These are phyloP conservation scores for Glossophaga mutica DNA, from an alignment of 2,797 vertebrate genomes.

Conservation along the genomic window DNA sequence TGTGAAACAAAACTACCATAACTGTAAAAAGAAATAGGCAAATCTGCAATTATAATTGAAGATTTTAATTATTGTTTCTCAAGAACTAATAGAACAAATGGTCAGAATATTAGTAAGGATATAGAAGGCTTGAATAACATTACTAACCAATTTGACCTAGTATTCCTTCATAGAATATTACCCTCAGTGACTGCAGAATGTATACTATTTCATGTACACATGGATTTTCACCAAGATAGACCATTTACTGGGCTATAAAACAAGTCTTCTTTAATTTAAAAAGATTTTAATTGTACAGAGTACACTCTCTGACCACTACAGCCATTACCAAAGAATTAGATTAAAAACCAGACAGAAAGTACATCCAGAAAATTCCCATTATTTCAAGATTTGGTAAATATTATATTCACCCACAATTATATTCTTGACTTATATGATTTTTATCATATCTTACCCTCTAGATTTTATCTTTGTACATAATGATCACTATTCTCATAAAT, in stretches of 20 bases:
- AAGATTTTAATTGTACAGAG: not conserved
- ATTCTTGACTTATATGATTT: not conserved
- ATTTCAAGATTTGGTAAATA: not conserved
- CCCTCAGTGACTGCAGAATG: not conserved
- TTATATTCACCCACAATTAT: not conserved
- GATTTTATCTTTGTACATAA: not conserved
- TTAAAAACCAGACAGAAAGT: constrained; percentile 11
- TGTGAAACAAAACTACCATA: not conserved
- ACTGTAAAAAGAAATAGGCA: not conserved
- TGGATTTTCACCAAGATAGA: not conserved
- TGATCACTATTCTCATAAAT: not conserved
- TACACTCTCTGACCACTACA: not conserved
- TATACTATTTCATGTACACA: not conserved
- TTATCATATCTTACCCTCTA: not conserved
- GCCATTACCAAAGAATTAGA: not conserved
- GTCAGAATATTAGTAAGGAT: not conserved
- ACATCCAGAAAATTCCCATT: not conserved
- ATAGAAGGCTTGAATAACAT: not conserved
- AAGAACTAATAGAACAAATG: not conserved
- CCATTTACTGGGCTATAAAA: not conserved
- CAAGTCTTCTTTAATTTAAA: constrained; percentile 25
- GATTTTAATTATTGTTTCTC: not conserved
- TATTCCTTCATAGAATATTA: not conserved
- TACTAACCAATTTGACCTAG: not conserved
- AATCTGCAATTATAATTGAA: not conserved